Base-by-base conservation (phyloP, 2,888 invertebrate species). In the Cosmia trapezina region DNA sequence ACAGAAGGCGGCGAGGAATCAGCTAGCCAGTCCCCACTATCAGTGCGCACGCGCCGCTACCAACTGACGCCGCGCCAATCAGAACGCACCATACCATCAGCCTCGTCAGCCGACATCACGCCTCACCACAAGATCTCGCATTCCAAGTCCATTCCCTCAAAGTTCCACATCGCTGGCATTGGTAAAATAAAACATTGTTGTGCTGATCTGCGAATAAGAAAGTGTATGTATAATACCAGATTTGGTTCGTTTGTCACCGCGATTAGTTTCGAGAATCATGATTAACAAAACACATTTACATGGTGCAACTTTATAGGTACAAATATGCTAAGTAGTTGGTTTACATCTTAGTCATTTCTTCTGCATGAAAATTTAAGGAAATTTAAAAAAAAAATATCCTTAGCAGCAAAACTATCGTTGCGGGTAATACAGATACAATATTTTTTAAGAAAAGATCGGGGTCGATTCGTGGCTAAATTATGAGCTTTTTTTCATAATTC, bases 11-110 rank as follows among this genome's bases (percentile, higher is more conserved):
- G 97, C 19, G 98, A 98, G 61, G 98, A 98, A 83, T 97, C 98
- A 83, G 96, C 97, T 3, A 98, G 98, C 85, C 98, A 98, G 90
- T 98, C 98, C 67, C 98, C 98, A 1, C 90, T 98, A 67, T 97
- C 98, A 4, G 98, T 98, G 54, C 96, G 98, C 9, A 97, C 98
- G 67, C 97, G 98, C 66, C 97, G 97, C 81, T 97, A 97, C 87
- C 97, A 98, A 60, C 93, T 98, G 43, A 98, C 98, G 0, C 98
- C 98, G 57, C 96, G 98, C n/a, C 98, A 98, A 85, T 98, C 98
- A 56, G 98, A 98, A 89, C 96, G 98, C 22, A 97, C 98, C 64
- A 96, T 98, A 49, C 88, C 97, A 90, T 88, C 95, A 83, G 90
- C 97, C 92, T 96, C 98, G 0, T 97, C 98, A 95, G 97, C 89